A percentile compares a stretch with the other conserved stretches of the same genome.
Evolutionary conservation across 2,888 invertebrate genomes (phyloP).

Genomic region (Cryptosula pallasiana): DNA sequence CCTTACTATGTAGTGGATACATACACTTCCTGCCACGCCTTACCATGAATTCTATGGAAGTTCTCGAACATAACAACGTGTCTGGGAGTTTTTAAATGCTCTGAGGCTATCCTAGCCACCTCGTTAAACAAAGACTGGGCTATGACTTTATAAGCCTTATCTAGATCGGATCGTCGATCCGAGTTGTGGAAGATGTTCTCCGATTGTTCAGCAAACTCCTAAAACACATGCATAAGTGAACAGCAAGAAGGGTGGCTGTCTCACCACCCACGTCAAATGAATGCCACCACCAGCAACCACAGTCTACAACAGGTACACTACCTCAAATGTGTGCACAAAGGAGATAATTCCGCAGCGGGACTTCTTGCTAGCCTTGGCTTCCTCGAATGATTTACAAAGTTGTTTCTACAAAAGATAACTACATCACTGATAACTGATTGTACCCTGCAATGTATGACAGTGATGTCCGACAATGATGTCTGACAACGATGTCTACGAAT

Average conservation of each 20-base stretch:
- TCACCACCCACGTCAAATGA: too few relatives aligned
- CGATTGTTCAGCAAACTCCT: slow-evolving; percentile 76
- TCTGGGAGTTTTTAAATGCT: slow-evolving; percentile 85
- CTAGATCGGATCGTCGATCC: slow-evolving; percentile 62
- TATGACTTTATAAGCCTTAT: slow-evolving; percentile 48
- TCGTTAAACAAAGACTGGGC: slow-evolving; percentile 79
- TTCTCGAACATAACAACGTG: slow-evolving; percentile 93
- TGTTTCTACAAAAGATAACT: slow-evolving; percentile 37
- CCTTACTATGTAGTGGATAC: too few relatives aligned
- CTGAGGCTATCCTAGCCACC: slow-evolving; percentile 69
- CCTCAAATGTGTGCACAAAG: slow-evolving; percentile 83
- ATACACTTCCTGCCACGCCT: slow-evolving; percentile 33
- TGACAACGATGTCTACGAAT: not conserved
- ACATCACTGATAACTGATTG: not conserved
- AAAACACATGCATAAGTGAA: slow-evolving; percentile 19
- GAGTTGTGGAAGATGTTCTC: slow-evolving; percentile 82
- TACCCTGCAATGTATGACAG: not conserved
- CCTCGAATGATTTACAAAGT: slow-evolving; percentile 74
- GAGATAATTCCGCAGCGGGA: slow-evolving; percentile 83
- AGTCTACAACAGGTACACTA: slow-evolving; percentile 33
- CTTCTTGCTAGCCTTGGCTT: slow-evolving; percentile 67
- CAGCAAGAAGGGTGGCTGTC: not conserved
- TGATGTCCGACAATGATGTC: not conserved
- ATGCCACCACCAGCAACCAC: too few relatives aligned
- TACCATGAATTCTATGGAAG: slow-evolving; percentile 80